phyloP scores from a whole-genome alignment of 2,797 vertebrate genomes.

The Sebastes diploproa region DNA sequence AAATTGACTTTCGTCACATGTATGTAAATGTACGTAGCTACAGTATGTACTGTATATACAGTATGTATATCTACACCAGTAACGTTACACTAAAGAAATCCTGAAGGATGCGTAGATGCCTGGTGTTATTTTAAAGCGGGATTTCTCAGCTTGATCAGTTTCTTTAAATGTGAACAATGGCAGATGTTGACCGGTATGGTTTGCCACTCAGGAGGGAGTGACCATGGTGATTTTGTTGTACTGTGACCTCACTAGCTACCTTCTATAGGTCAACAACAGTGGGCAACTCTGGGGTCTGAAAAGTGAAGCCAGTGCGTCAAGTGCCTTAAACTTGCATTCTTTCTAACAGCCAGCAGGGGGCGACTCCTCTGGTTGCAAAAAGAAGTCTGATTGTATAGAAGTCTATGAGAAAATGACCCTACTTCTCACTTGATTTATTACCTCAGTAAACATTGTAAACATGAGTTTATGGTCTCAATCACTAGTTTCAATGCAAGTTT shows the following conservation, averaged over 20 bases:
- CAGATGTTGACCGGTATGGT: not conserved
- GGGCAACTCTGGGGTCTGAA: too few relatives aligned
- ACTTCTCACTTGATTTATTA: too few relatives aligned
- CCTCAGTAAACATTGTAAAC: too few relatives aligned
- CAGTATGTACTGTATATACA: not conserved
- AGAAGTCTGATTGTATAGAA: too few relatives aligned
- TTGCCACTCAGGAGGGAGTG: not conserved
- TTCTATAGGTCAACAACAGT: too few relatives aligned
- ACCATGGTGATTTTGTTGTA: not conserved
- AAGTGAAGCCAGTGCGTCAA: fast-evolving
- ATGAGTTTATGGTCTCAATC: too few relatives aligned
- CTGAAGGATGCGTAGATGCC: not conserved
- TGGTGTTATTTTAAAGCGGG: not conserved
- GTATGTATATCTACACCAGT: not conserved
- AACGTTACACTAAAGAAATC: not conserved
- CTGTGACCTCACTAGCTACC: not conserved
- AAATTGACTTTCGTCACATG: not conserved
- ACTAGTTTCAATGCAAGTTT: fast-evolving
- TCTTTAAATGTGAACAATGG: not conserved
- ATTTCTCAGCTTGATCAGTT: not conserved
- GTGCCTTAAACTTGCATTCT: too few relatives aligned
- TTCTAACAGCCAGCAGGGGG: too few relatives aligned
- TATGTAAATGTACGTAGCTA: too few relatives aligned
- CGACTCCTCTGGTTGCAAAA: too few relatives aligned
- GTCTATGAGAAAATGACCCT: too few relatives aligned